Percentiles rank a stretch among this genome's conserved stretches.
phyloP scores from a whole-genome alignment of 2,113 vertebrate species.

The Zosterops hypoxanthus region DNA sequence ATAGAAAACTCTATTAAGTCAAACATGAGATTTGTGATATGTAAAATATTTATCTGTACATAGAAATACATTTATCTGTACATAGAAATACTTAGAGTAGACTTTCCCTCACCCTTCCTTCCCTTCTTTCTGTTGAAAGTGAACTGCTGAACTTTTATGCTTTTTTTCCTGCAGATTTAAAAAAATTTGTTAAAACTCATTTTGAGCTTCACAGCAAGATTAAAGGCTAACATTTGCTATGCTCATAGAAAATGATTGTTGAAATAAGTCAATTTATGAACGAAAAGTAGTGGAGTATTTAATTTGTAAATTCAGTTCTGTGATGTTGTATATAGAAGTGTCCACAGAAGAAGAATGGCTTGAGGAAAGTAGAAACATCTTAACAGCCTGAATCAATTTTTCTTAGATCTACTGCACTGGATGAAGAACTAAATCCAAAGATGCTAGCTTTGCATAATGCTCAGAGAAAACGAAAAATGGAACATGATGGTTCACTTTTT shows the following conservation, averaged over 20 bases:
- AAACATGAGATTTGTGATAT: neutral
- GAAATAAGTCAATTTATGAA: neutral
- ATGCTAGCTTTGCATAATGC: constrained; percentile 84
- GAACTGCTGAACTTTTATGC: neutral
- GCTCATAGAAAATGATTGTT: neutral
- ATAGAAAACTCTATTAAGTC: neutral
- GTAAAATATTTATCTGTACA: neutral
- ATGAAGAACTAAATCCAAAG: constrained; percentile 84
- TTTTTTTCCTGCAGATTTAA: neutral
- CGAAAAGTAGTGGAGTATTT: neutral
- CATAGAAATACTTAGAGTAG: neutral
- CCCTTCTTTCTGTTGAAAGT: neutral
- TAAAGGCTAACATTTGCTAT: constrained; percentile 23
- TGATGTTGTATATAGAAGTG: constrained; percentile 23
- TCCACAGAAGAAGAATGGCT: constrained; percentile 30
- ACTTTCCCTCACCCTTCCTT: neutral
- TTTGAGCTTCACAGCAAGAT: constrained; percentile 7
- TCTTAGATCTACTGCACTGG: constrained; percentile 79
- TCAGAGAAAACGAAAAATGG: constrained; percentile 94
- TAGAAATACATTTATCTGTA: neutral
- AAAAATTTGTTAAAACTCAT: neutral
- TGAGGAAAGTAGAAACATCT: constrained; percentile 36
- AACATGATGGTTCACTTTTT: constrained; percentile 81
- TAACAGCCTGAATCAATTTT: constrained; percentile 67
- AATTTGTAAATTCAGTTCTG: constrained; percentile 8